These are phyloP conservation scores for Mizuhopecten yessoensis DNA, from an alignment of 1,140 invertebrate genomes.

Conservation along the genomic window DNA sequence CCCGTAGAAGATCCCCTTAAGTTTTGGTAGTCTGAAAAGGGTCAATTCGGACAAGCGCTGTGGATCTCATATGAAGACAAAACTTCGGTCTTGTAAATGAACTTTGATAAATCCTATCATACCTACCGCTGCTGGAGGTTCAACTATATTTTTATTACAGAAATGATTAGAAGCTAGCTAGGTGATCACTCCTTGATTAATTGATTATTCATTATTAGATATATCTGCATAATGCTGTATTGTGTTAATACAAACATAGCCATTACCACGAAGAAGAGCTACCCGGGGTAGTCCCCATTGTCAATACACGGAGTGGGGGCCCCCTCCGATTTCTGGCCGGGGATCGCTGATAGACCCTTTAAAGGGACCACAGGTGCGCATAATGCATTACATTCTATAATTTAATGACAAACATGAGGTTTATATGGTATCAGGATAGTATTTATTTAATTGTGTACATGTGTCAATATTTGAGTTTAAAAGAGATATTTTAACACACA, in stretches of 20 bases:
- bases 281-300: neutral
- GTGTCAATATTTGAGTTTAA: slow-evolving; percentile 22
- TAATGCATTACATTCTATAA: neutral
- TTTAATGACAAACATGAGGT: neutral
- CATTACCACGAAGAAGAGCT: neutral
- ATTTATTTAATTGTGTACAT: slow-evolving; percentile 32
- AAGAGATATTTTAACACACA: neutral
- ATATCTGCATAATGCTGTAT: neutral
- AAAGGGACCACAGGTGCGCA: neutral
- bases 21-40: too few species aligned
- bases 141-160: neutral
- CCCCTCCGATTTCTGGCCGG: neutral
- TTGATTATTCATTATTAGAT: neutral
- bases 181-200: neutral
- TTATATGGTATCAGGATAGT: neutral
- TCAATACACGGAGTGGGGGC: neutral
- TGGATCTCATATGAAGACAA: too few species aligned
- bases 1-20: too few species aligned
- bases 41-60: too few species aligned
- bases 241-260: neutral
- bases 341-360: neutral
- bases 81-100: too few species aligned
- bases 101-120: too few species aligned
- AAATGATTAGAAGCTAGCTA: slow-evolving; percentile 7
- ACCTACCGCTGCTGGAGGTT: neutral